Base-by-base conservation (phyloP, 2,888 invertebrate species). In the Proisotoma minuta region DNA sequence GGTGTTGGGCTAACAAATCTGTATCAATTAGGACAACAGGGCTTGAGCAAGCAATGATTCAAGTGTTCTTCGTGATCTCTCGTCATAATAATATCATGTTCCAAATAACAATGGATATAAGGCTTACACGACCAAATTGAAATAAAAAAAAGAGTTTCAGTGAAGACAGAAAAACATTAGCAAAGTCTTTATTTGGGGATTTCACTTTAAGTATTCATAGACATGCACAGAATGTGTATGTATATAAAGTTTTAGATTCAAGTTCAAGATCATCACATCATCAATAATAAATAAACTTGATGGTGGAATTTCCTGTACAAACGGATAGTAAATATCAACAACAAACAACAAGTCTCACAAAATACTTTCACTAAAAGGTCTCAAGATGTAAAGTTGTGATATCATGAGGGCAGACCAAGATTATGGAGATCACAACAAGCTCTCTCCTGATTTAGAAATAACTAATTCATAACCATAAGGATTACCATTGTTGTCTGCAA, bases 251-350 rank as follows among this genome's bases (percentile, higher is more conserved):
- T 34, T 8, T 8, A 34, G 15, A 43, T 4, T 43, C 53, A 54
- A 29, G 53, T 54, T 54, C 53, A 54, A 54, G 53, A 34, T 54
- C 53, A 54, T 22, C 5, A 18, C 53, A 54, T 54, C 29, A 54
- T 54, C 39, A 54, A 54, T 54, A 54, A 54, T 28, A 54, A 39
- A 54, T 54, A n/a, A n/a, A n/a, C 10, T 54, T 43, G 53, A 54
- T 29, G 28, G 18, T 5, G 53, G n/a, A n/a, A n/a, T n/a, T n/a
- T n/a, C n/a, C n/a, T n/a, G n/a, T n/a, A n/a, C n/a, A n/a, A n/a
- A n/a, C n/a, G n/a, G n/a, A n/a, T n/a, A n/a, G n/a, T n/a, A n/a
- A n/a, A n/a, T n/a, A n/a, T n/a, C n/a, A n/a, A n/a, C n/a, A n/a
- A n/a, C n/a, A n/a, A n/a, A n/a, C n/a, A n/a, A n/a, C n/a, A n/a